Evolutionary conservation across 1,140 invertebrate genomes (phyloP).

Genomic region (Procambarus virginalis): DNA sequence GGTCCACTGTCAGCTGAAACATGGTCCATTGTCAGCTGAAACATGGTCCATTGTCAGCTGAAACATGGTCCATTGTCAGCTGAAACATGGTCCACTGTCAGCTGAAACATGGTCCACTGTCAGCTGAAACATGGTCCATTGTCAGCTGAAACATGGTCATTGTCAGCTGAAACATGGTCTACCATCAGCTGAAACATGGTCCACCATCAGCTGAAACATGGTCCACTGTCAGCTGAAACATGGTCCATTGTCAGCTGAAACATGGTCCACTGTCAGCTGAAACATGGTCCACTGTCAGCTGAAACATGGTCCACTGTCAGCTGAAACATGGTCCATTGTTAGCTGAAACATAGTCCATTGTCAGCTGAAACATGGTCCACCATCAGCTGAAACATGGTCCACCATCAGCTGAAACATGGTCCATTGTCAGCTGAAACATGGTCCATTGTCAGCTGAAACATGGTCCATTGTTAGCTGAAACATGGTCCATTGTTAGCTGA

Average conservation of each 20-base stretch:
- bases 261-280: conserved; percentile 9
- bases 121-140: conserved; percentile 13
- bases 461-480: conserved; percentile 12
- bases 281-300: conserved; percentile 14
- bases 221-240: conserved; percentile 14
- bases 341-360: conserved; percentile 16
- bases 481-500: neutral
- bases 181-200: conserved; percentile 13
- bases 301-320: conserved; percentile 18
- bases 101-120: conserved; percentile 21
- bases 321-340: conserved; percentile 13
- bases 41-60: conserved; percentile 12
- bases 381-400: conserved; percentile 8
- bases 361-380: conserved; percentile 16
- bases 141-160: conserved; percentile 15
- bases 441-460: conserved; percentile 9
- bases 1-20: conserved; percentile 17
- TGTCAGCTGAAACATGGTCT: conserved; percentile 10
- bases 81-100: conserved; percentile 18
- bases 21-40: conserved; percentile 11
- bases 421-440: conserved; percentile 13
- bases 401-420: conserved; percentile 12
- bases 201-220: conserved; percentile 14
- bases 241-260: conserved; percentile 16
- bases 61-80: conserved; percentile 9